Percentiles rank a stretch among this genome's conserved stretches.
Evolutionary conservation across 2,888 invertebrate species (phyloP).

Genomic region (Ophion ventricosus): DNA sequence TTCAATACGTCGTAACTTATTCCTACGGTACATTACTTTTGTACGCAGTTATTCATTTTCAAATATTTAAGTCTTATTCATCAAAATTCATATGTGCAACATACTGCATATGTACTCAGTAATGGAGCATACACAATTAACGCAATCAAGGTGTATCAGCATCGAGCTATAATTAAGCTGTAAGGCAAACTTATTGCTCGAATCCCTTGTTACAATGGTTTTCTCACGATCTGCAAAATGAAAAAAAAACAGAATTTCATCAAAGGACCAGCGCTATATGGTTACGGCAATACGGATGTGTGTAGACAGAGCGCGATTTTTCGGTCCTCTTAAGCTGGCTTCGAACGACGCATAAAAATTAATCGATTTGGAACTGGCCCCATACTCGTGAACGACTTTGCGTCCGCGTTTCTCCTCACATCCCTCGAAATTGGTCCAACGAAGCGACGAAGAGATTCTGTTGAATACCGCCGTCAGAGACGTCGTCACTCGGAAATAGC

Average conservation of each 20-base stretch:
- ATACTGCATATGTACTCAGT: too few species aligned
- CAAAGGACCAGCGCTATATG: constrained; percentile 21
- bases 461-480: constrained; percentile 26
- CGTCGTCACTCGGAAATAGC: constrained; percentile 27
- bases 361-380: constrained; percentile 73
- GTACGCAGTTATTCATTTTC: too few species aligned
- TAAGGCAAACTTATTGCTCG: not conserved
- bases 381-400: constrained; percentile 62
- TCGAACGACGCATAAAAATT: constrained; percentile 74
- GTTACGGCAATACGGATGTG: not conserved
- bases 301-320: constrained; percentile 30
- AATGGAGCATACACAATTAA: too few species aligned
- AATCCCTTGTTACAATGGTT: constrained; percentile 24
- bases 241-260: constrained; percentile 28
- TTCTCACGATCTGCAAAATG: constrained; percentile 36
- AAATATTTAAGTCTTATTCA: too few species aligned
- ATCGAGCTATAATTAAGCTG: constrained; percentile 20
- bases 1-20: not conserved
- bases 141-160: not conserved
- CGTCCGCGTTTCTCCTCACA: constrained; percentile 23
- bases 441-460: constrained; percentile 44
- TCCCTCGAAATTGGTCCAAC: constrained; percentile 30
- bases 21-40: not conserved
- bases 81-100: too few species aligned
- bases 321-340: constrained; percentile 47